Evolutionary conservation across 2,888 invertebrate genomes (phyloP).

Genomic region (Drosophila ezoana): DNA sequence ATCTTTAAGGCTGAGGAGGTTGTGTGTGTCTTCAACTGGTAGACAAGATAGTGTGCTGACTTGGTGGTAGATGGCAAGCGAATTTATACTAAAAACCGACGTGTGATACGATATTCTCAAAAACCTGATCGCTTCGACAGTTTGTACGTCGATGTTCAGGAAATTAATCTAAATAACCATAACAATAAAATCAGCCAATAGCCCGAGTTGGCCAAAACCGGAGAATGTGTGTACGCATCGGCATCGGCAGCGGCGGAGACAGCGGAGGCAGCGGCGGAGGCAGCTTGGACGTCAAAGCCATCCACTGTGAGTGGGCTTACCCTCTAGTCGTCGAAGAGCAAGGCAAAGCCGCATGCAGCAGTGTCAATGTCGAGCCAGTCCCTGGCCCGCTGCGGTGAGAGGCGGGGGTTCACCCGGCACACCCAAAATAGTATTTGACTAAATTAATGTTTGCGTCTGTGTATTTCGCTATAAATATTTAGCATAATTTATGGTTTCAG

Average conservation of each 20-base stretch:
- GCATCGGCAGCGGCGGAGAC: conserved; percentile 14
- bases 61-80: conserved; percentile 34
- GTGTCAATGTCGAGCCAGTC: conserved; percentile 71
- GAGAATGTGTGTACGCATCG: conserved; percentile 42
- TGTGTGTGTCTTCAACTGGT: conserved; percentile 43
- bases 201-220: conserved; percentile 47
- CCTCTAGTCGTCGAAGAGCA: conserved; percentile 39
- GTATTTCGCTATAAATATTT: conserved; percentile 54
- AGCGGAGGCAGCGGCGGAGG: background rate
- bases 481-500: conserved; percentile 74
- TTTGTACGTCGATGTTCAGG: conserved; percentile 58
- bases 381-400: conserved; percentile 15
- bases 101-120: conserved; percentile 51
- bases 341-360: conserved; percentile 68
- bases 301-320: conserved; percentile 46
- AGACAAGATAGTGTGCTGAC: conserved; percentile 58
- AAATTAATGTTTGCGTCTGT: conserved; percentile 60
- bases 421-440: conserved; percentile 70
- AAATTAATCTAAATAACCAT: conserved; percentile 77
- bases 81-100: conserved; percentile 62
- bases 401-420: conserved; percentile 45
- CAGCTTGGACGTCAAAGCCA: conserved; percentile 10
- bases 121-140: conserved; percentile 52
- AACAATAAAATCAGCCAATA: conserved; percentile 54
- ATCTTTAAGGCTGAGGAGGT: conserved; percentile 42